Evolutionary conservation across 2,888 invertebrate species (phyloP).

Genomic region (Scaptomyza flava): DNA sequence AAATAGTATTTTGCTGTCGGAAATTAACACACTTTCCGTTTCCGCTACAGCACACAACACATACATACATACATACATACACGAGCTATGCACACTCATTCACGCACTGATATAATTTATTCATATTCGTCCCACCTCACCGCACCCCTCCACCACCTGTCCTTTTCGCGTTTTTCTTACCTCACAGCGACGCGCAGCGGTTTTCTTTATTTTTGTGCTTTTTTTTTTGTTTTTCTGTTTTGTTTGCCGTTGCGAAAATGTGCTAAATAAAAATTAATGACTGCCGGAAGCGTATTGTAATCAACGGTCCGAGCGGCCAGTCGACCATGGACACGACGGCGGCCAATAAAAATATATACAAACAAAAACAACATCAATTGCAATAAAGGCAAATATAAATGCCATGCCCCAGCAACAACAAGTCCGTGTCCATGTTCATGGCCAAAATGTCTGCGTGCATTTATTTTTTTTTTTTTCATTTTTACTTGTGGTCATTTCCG

Average conservation of each 20-base stretch:
- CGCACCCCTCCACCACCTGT: slow-evolving; percentile 17
- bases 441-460: slow-evolving; percentile 35
- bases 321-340: slow-evolving; percentile 31
- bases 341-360: slow-evolving; percentile 43
- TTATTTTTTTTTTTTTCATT: slow-evolving; percentile 6
- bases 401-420: slow-evolving; percentile 31
- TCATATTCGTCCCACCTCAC: slow-evolving; percentile 58
- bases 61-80: too few relatives aligned
- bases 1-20: slow-evolving; percentile 72
- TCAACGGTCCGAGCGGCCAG: slow-evolving; percentile 62
- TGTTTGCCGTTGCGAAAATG: slow-evolving; percentile 53
- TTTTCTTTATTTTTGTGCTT: slow-evolving; percentile 18
- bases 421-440: slow-evolving; percentile 28
- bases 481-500: slow-evolving; percentile 53
- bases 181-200: slow-evolving; percentile 27
- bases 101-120: slow-evolving; percentile 60
- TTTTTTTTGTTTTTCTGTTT: background rate
- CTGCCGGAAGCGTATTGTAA: slow-evolving; percentile 77
- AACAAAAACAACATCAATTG: slow-evolving; percentile 33
- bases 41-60: slow-evolving; percentile 47
- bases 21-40: slow-evolving; percentile 80
- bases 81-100: slow-evolving; percentile 4
- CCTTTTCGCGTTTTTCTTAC: slow-evolving; percentile 69
- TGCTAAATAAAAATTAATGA: slow-evolving; percentile 80
- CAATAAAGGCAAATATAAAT: slow-evolving; percentile 45